Conservation (phyloP, 2,888 invertebrate genomes). For the Pristionchus maxplancki region DNA sequence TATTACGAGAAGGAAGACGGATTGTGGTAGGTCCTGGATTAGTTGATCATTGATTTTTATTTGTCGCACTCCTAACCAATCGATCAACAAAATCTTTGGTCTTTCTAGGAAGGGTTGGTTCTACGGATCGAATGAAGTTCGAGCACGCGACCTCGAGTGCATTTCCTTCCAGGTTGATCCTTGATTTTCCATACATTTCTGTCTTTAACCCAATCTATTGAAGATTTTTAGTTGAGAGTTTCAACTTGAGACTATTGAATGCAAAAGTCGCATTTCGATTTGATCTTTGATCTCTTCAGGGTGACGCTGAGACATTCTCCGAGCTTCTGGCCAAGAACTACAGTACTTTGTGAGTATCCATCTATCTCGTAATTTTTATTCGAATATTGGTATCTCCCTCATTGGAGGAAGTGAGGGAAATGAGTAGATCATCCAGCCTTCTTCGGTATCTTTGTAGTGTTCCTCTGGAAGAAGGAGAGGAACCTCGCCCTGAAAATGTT, state of each 20-base stretch:
- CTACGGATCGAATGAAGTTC: conserved; percentile 86
- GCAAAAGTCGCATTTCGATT: too few relatives aligned
- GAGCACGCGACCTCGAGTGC: conserved; percentile 84
- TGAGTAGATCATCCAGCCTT: background rate
- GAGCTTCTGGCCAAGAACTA: conserved; percentile 61
- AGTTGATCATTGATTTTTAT: background rate
- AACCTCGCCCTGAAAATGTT: background rate
- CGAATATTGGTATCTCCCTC: conserved; percentile 9
- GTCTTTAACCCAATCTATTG: conserved; percentile 1
- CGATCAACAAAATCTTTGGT: too few relatives aligned
- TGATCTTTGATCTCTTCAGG: conserved; percentile 63
- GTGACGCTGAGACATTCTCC: conserved; percentile 69
- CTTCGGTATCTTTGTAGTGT: background rate
- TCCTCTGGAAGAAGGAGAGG: background rate
- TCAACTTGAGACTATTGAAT: too few relatives aligned
- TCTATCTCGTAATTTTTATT: conserved; percentile 12
- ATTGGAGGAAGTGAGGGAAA: background rate
- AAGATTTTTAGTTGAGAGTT: too few relatives aligned
- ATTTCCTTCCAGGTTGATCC: conserved; percentile 84
- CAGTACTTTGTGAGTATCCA: conserved; percentile 51
- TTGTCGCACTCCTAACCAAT: too few relatives aligned
- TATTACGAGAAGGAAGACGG: conserved; percentile 68
- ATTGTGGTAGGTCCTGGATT: conserved; percentile 58
- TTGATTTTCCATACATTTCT: conserved; percentile 79
- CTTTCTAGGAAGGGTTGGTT: conserved; percentile 81